These are phyloP conservation scores for Cephus pulcher DNA, from an alignment of 2,888 invertebrate genomes.

Conservation along the genomic window DNA sequence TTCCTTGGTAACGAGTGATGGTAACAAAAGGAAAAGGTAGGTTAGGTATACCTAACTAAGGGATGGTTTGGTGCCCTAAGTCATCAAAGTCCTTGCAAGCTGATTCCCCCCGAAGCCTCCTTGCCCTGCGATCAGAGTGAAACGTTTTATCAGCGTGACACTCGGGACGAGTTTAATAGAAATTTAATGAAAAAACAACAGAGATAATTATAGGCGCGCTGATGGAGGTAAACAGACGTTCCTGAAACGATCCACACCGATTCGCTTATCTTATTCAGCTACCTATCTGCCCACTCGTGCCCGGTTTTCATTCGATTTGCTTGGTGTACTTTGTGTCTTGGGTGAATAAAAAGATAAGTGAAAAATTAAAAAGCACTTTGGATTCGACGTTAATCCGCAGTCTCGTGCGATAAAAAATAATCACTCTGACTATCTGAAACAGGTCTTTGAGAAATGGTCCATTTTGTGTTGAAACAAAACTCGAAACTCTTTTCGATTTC, in stretches of 20 bases:
- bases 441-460: too few relatives aligned
- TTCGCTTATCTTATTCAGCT: too few relatives aligned
- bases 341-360: not conserved
- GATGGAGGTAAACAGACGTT: constrained; percentile 18
- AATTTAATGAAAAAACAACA: constrained; percentile 58
- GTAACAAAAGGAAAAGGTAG: too few relatives aligned
- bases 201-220: constrained; percentile 42
- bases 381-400: too few relatives aligned
- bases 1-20: too few relatives aligned
- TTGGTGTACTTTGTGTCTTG: not conserved
- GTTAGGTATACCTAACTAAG: not conserved
- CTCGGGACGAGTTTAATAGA: constrained; percentile 38
- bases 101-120: not conserved
- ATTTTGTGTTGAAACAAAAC: too few relatives aligned
- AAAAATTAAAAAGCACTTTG: too few relatives aligned
- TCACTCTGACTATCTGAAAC: too few relatives aligned
- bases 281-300: too few relatives aligned
- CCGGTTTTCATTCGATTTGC: not conserved
- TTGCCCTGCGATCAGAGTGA: constrained; percentile 19
- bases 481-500: too few relatives aligned
- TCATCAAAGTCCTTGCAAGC: too few relatives aligned
- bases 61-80: not conserved
- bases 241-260: not conserved
- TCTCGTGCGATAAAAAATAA: too few relatives aligned
- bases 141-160: constrained; percentile 29